A percentile compares a stretch with the other conserved stretches of the same genome.
Conservation (phyloP, 2,797 vertebrate species). For the Brotula barbata region DNA sequence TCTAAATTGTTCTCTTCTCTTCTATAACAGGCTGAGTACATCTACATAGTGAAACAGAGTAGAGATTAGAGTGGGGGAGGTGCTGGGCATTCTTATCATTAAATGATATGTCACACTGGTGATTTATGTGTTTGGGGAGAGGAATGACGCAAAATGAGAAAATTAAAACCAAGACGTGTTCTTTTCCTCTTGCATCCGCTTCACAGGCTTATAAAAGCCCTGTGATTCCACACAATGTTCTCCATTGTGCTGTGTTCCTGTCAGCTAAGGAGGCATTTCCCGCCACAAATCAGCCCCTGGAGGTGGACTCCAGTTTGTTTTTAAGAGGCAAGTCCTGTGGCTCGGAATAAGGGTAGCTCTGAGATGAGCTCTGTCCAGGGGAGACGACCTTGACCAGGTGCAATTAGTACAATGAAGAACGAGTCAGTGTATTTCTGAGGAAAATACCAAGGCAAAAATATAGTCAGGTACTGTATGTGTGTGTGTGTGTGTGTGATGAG, state of each 20-base stretch:
- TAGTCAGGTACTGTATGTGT: not conserved
- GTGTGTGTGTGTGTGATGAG: too few species aligned
- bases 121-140: constrained; percentile 64
- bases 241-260: constrained; percentile 61
- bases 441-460: not conserved
- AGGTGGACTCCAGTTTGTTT: constrained; percentile 23
- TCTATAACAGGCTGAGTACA: not conserved
- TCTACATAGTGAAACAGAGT: constrained; percentile 6
- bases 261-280: constrained; percentile 54
- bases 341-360: not conserved
- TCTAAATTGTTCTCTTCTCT: constrained; percentile 18
- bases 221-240: constrained; percentile 67
- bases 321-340: constrained; percentile 24
- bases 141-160: constrained; percentile 68
- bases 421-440: not conserved
- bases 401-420: constrained; percentile 4
- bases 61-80: constrained; percentile 34
- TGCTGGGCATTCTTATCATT: constrained; percentile 22
- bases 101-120: constrained; percentile 44
- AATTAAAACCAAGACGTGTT: constrained; percentile 64
- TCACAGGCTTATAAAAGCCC: constrained; percentile 52
- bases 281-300: constrained; percentile 34
- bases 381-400: constrained; percentile 17
- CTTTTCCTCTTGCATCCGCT: constrained; percentile 37
- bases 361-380: not conserved